Evolutionary conservation across 2,113 vertebrate species (phyloP).

Genomic region (Rhineura floridana): DNA sequence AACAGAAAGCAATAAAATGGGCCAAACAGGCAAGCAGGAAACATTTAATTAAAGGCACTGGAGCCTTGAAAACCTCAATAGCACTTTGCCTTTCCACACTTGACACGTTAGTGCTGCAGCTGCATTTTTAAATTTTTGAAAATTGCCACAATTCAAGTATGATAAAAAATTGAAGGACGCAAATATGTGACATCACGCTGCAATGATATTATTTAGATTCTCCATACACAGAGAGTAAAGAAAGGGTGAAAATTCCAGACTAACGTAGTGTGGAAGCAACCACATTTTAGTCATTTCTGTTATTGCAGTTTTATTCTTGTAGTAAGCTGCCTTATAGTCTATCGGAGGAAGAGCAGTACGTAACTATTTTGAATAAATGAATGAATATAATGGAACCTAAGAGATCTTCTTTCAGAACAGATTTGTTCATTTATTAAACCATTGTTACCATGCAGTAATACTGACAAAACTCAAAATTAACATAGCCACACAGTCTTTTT

Average conservation of each 20-base stretch:
- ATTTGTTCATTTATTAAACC: not conserved
- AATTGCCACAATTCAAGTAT: not conserved
- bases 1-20: constrained; percentile 2
- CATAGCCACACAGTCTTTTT: not conserved
- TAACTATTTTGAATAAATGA: not conserved
- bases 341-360: not conserved
- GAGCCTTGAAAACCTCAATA: not conserved
- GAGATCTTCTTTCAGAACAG: not conserved
- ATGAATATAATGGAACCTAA: not conserved
- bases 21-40: not conserved
- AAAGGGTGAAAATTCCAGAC: not conserved
- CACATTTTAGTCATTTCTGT: not conserved
- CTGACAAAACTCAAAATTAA: not conserved
- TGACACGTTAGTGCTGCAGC: not conserved
- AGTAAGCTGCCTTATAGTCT: not conserved
- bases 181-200: not conserved
- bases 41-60: constrained; percentile 1
- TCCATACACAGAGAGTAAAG: not conserved
- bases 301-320: too few relatives aligned
- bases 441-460: not conserved
- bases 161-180: not conserved
- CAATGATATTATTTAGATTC: too few relatives aligned
- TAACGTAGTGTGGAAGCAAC: not conserved
- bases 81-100: not conserved
- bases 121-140: not conserved